Evolutionary conservation across 2,797 vertebrate species (phyloP).

Genomic region (Leptodactylus fallax): DNA sequence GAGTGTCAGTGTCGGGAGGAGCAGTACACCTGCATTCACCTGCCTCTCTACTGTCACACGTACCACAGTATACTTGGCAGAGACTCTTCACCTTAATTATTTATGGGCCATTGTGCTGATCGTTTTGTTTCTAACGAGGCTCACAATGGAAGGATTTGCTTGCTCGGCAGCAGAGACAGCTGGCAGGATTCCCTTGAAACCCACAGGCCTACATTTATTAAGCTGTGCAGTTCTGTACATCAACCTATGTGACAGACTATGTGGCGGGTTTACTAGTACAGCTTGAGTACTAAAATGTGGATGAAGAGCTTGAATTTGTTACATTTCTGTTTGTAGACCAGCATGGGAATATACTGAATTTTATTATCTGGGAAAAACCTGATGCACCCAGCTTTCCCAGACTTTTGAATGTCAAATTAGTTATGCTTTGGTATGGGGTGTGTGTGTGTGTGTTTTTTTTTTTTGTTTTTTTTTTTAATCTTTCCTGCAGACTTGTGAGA

Average conservation of each 20-base stretch:
- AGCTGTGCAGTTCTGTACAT: neutral
- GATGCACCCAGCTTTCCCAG: too few relatives aligned
- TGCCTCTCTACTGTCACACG: neutral
- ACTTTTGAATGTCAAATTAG: too few relatives aligned
- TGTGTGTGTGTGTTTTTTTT: too few relatives aligned
- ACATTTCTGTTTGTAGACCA: too few relatives aligned
- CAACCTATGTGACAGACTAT: neutral
- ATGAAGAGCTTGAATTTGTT: too few relatives aligned
- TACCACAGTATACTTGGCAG: slow-evolving; percentile 1
- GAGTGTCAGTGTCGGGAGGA: too few relatives aligned
- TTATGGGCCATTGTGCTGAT: slow-evolving; percentile 40
- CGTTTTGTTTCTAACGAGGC: slow-evolving; percentile 29
- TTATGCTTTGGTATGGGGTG: too few relatives aligned
- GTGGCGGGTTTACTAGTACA: neutral
- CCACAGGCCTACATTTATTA: neutral
- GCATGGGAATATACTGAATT: too few relatives aligned
- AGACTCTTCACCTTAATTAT: slow-evolving; percentile 22
- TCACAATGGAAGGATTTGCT: slow-evolving; percentile 48
- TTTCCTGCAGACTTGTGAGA: too few relatives aligned
- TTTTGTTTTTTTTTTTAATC: too few relatives aligned
- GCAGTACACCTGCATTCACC: neutral
- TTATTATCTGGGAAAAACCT: too few relatives aligned
- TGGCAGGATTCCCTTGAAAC: slow-evolving; percentile 15
- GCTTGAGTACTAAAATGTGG: neutral
- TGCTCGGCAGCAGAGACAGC: slow-evolving; percentile 29